These are phyloP conservation scores for Chelmon rostratus DNA, from an alignment of 2,797 vertebrate genomes.

Conservation along the genomic window DNA sequence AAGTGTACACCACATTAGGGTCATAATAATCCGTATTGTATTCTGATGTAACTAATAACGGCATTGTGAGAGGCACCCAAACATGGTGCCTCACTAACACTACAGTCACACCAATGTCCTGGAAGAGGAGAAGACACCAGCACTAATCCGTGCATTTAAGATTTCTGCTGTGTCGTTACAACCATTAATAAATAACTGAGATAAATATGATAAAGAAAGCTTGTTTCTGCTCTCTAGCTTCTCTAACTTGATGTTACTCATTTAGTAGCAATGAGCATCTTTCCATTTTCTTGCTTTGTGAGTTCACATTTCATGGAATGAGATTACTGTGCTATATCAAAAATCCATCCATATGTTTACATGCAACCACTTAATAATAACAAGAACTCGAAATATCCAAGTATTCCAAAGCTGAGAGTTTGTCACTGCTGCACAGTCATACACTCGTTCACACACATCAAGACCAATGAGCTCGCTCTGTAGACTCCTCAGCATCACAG, in stretches of 20 bases:
- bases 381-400: neutral
- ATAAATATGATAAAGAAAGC: neutral
- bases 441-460: neutral
- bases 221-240: neutral
- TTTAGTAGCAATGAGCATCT: neutral
- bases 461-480: neutral
- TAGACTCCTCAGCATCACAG: neutral
- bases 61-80: conserved; percentile 8
- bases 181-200: neutral
- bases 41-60: conserved; percentile 46
- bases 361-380: neutral
- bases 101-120: conserved; percentile 1
- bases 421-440: neutral
- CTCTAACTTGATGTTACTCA: neutral
- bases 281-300: neutral
- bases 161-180: neutral
- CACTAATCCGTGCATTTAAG: neutral
- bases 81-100: conserved; percentile 4
- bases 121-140: neutral
- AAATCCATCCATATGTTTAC: neutral
- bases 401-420: neutral
- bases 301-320: neutral
- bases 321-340: neutral
- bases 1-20: conserved; percentile 67
- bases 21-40: conserved; percentile 65